Percentiles rank a stretch among this genome's conserved stretches.
Conservation (phyloP, 2,888 invertebrate species). For the Lithophane leautieri region DNA sequence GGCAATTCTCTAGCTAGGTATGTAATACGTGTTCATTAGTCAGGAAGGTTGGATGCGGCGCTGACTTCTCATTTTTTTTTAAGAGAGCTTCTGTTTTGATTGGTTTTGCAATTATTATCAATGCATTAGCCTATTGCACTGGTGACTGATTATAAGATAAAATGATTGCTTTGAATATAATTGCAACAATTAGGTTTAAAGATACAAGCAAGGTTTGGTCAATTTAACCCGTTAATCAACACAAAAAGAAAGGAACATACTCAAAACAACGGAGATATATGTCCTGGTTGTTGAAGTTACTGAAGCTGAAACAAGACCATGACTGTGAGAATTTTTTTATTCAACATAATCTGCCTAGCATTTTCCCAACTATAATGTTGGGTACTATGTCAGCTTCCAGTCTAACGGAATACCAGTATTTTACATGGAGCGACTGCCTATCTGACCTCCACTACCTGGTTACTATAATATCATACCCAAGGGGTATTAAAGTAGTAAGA, state of each 20-base stretch:
- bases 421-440: no score
- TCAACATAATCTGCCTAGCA: not conserved
- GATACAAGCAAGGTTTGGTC: slow-evolving; percentile 26
- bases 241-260: not conserved
- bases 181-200: not conserved
- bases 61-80: no score
- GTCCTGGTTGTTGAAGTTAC: not conserved
- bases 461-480: not conserved
- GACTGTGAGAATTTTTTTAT: not conserved
- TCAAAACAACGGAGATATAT: not conserved
- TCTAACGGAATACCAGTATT: not conserved
- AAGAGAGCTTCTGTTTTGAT: no score
- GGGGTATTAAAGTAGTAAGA: not conserved
- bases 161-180: not conserved
- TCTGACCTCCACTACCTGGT: not conserved
- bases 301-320: not conserved
- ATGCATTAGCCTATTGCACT: not conserved
- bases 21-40: not conserved
- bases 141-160: not conserved
- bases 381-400: not conserved
- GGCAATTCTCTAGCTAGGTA: slow-evolving; percentile 45
- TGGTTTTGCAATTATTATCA: not conserved
- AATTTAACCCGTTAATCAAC: not conserved
- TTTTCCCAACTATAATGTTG: not conserved
- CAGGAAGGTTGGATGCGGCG: not conserved